phyloP scores from a whole-genome alignment of 2,113 vertebrate species.

The Pteronura brasiliensis region DNA sequence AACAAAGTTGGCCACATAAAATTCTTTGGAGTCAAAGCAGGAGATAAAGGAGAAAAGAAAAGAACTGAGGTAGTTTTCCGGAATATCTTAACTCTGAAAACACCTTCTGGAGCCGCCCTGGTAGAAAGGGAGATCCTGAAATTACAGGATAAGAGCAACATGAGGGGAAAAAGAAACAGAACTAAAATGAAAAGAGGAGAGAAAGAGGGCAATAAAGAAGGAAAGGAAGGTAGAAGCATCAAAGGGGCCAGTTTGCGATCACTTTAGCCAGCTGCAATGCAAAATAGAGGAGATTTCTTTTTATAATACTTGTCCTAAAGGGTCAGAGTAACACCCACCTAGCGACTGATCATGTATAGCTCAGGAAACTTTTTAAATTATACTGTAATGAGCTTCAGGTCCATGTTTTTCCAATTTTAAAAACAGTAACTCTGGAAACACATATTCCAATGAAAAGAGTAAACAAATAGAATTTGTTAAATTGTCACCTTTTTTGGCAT shows the following conservation, averaged over 20 bases:
- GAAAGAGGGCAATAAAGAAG: not conserved
- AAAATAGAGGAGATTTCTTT: not conserved
- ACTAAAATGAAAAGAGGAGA: conserved; percentile 5
- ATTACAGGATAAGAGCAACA: conserved; percentile 29
- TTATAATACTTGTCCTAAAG: not conserved
- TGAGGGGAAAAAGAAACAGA: conserved; percentile 27
- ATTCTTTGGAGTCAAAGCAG: not conserved
- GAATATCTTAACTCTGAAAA: conserved; percentile 5
- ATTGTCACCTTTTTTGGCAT: not conserved
- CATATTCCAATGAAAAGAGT: not conserved
- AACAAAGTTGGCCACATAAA: not conserved
- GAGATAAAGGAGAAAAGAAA: not conserved
- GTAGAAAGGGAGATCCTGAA: not conserved
- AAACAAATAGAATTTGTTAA: not conserved
- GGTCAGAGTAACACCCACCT: not conserved
- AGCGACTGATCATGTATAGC: not conserved
- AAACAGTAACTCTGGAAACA: not conserved
- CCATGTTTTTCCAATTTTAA: not conserved
- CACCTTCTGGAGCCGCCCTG: not conserved
- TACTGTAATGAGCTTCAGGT: not conserved
- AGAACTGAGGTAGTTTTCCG: not conserved
- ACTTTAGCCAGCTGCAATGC: not conserved
- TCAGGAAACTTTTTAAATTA: not conserved
- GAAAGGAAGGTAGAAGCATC: not conserved
- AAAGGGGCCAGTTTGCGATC: not conserved